A percentile compares a stretch with the other conserved stretches of the same genome.
Evolutionary conservation across 53 echinoderm and acorn worm genomes (phyloP).

Genomic region (Temnopleurus reevesii): DNA sequence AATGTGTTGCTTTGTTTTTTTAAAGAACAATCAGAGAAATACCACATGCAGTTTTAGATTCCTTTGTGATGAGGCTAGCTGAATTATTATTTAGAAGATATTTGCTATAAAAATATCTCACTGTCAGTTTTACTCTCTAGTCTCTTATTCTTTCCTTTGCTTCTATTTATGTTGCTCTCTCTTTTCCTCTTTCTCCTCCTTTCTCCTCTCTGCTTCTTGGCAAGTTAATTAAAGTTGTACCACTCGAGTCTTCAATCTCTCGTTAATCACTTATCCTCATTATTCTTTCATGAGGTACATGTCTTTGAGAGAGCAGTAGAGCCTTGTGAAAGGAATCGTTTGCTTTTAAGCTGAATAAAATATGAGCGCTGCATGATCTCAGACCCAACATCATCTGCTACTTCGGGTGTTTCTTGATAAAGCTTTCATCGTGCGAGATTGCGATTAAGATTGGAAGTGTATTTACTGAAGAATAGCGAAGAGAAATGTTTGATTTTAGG

Average conservation of each 20-base stretch:
- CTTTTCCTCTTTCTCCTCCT: neutral
- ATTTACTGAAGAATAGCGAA: conserved; percentile 30
- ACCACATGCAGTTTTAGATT: too few relatives aligned
- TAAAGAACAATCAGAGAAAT: too few relatives aligned
- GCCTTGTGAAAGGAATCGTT: neutral
- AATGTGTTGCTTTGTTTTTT: too few relatives aligned
- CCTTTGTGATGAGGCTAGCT: too few relatives aligned
- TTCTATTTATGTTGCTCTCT: too few relatives aligned
- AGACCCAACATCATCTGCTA: neutral
- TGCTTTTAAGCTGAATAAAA: conserved; percentile 43
- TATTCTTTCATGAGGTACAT: conserved; percentile 11
- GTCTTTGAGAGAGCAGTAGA: conserved; percentile 31
- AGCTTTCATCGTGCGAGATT: conserved; percentile 1
- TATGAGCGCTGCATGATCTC: neutral
- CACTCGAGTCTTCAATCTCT: conserved; percentile 2
- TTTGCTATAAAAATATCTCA: too few relatives aligned
- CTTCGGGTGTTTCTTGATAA: conserved; percentile 19
- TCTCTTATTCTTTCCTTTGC: too few relatives aligned
- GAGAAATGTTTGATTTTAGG: conserved; percentile 10
- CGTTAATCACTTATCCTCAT: conserved; percentile 38
- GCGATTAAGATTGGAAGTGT: conserved; percentile 13
- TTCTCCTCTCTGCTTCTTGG: neutral
- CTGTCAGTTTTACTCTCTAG: too few relatives aligned
- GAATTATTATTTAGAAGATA: too few relatives aligned
- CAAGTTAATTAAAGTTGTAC: neutral